Evolutionary conservation across 2,113 vertebrate species (phyloP).

Genomic region (Amia ocellicauda): DNA sequence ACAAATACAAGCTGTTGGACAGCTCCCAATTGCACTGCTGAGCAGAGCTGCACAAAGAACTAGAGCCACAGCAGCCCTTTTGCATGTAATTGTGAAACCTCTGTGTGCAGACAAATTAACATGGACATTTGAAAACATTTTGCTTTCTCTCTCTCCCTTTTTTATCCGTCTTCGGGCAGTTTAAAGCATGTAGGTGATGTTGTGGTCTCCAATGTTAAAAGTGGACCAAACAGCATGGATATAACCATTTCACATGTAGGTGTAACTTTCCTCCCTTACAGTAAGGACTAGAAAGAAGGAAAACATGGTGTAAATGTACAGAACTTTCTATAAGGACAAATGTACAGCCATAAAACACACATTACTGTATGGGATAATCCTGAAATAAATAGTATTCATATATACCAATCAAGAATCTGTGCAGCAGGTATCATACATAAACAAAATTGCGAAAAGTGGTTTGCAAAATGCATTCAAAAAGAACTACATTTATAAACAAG

Average conservation of each 20-base stretch:
- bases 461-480: no score
- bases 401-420: no score
- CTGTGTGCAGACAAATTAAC: slow-evolving; percentile 30
- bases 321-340: no score
- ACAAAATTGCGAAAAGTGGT: no score
- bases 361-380: no score
- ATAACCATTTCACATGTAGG: slow-evolving; percentile 34
- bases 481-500: no score
- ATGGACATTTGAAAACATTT: slow-evolving; percentile 48
- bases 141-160: no score
- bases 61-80: slow-evolving; percentile 40
- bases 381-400: no score
- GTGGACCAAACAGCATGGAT: slow-evolving; percentile 36
- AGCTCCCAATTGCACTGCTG: slow-evolving; percentile 52
- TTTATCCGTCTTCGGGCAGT: slow-evolving; percentile 38
- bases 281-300: background rate
- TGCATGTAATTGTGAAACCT: slow-evolving; percentile 41
- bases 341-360: no score
- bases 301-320: background rate
- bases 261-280: background rate
- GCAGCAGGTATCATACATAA: no score
- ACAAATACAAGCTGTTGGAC: slow-evolving; percentile 74
- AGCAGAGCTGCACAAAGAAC: slow-evolving; percentile 40
- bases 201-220: slow-evolving; percentile 42
- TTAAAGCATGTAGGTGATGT: slow-evolving; percentile 28